These are phyloP conservation scores for Trachythela sp. DNA, from an alignment of 64 coral and sea anemone genomes.

Conservation along the genomic window DNA sequence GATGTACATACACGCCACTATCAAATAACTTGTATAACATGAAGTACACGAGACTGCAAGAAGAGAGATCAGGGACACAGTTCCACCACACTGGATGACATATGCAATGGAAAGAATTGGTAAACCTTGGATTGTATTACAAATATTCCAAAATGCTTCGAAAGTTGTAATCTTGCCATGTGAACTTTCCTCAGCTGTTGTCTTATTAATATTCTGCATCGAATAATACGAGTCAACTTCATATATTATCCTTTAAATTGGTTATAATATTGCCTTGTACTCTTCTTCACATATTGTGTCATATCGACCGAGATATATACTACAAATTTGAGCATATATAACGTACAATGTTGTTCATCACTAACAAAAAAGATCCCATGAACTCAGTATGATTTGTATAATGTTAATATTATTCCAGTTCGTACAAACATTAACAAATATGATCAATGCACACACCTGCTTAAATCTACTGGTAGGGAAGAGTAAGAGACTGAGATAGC, in stretches of 20 bases:
- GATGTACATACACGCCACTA: conserved; percentile 76
- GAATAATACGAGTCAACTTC: background rate
- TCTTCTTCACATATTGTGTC: too few species aligned
- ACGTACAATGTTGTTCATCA: too few species aligned
- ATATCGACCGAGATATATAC: too few species aligned
- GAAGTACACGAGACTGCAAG: conserved; percentile 63
- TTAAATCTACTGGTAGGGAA: background rate
- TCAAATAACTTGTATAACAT: conserved; percentile 84
- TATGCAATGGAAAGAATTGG: conserved; percentile 90
- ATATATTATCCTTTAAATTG: too few species aligned
- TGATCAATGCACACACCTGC: background rate
- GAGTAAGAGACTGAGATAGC: too few species aligned
- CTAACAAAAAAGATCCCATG: background rate
- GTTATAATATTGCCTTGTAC: too few species aligned
- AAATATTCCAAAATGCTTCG: conserved; percentile 96
- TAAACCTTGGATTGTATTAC: conserved; percentile 95
- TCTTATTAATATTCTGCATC: background rate
- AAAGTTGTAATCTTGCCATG: conserved; percentile 37
- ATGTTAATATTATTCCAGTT: background rate
- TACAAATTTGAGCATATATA: too few species aligned
- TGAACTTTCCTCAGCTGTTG: background rate
- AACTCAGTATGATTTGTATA: background rate
- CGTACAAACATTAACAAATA: background rate
- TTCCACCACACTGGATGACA: conserved; percentile 73
- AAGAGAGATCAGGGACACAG: conserved; percentile 57